Evolutionary conservation across 2,888 invertebrate genomes (phyloP).

Genomic region (Laothoe populi): DNA sequence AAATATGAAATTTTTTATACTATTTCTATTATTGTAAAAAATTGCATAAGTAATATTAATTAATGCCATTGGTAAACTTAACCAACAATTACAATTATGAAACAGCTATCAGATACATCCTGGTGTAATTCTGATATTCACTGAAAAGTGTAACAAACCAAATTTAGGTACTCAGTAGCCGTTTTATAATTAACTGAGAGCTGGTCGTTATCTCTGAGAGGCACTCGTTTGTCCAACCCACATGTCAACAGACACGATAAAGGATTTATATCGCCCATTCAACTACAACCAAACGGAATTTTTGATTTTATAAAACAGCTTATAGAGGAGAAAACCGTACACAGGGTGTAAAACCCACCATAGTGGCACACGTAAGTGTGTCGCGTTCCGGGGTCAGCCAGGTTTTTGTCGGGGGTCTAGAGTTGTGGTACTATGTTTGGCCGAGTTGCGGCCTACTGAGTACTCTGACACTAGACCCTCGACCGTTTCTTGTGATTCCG

Average conservation of each 20-base stretch:
- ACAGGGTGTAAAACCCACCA: no score
- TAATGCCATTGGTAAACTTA: neutral
- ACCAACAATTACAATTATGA: neutral
- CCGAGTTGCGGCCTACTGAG: no score
- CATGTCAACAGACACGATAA: constrained; percentile 40
- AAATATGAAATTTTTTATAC: neutral
- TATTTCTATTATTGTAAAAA: neutral
- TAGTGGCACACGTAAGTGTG: no score
- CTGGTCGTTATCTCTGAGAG: constrained; percentile 43
- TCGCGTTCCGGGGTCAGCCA: no score
- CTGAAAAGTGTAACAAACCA: constrained; percentile 17
- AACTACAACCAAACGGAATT: constrained; percentile 36
- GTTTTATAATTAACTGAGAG: constrained; percentile 35
- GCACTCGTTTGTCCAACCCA: constrained; percentile 41
- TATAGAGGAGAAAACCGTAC: constrained; percentile 17
- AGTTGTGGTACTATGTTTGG: no score
- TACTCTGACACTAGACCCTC: no score
- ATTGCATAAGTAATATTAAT: no score
- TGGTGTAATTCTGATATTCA: neutral
- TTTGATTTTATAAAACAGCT: constrained; percentile 37
- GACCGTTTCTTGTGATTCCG: no score
- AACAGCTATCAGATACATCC: neutral
- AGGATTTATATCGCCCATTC: constrained; percentile 41
- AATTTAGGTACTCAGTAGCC: constrained; percentile 25
- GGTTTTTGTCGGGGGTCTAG: no score